Base-by-base conservation (phyloP, 2,113 vertebrate species). In the Apteryx owenii region DNA sequence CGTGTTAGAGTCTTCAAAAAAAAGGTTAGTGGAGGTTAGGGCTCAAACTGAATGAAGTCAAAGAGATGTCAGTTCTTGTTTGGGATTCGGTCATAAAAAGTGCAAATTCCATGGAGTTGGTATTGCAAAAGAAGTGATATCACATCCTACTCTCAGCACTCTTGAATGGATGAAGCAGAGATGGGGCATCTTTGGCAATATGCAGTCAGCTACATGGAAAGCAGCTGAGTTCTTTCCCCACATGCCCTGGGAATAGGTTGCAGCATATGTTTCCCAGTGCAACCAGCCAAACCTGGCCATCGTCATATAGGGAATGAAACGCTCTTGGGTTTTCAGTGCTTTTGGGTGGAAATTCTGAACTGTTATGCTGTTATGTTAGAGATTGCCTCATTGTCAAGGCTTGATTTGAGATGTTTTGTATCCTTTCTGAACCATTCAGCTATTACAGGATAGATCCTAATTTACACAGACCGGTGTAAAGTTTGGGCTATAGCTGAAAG, bases 221-320 rank as follows among this genome's bases (percentile, higher is more conserved):
- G 91, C 96, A 97, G 97, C 94, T 97, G 94, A 93, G 75, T 71
- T 94, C 76, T 78, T 75, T 79, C 46, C 72, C 73, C 93, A 42
- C 95, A 90, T 88, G 0, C 95, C 96, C 95, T 95, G 93, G 96
- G 97, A 96, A 86, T 93, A 91, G 72, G n/a, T 61, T 97, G 79
- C 81, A 93, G 89, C 64, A 26, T 81, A 10, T 77, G 54, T 87
- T 96, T 92, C 75, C 20, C 58, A n/a, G 46, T 78, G 79, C 68
- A 95, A 18, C 68, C 54, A 58, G 54, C 62, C 14, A 3, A 8
- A 75, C 70, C 75, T 44, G 89, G 65, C 50, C 50, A 36, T 93
- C 85, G 56, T 9, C 1, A 1, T 21, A 11, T 8, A 51, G 38
- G n/a, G 56, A 90, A 85, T 44, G 40, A 83, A 78, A 83, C 48